Evolutionary conservation across 2,113 vertebrate genomes (phyloP), one percentile per base, ranked within the genome.

Genomic region (Guaruba guarouba): DNA sequence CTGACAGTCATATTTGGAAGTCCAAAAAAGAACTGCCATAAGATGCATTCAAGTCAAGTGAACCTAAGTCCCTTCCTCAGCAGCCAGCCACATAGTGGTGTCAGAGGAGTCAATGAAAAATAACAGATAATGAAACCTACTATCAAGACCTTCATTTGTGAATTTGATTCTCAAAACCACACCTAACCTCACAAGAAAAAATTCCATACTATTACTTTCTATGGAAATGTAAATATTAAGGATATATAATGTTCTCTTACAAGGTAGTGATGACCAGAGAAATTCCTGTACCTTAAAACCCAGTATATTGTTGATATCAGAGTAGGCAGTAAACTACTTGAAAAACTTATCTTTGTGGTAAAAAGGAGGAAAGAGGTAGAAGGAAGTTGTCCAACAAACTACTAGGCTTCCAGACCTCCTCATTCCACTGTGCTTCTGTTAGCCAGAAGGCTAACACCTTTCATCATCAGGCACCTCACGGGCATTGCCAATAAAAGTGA

Each of bases 401-500:
- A 44, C 54, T 23, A 22, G 25, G 76, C 13, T 84, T 37, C 64
- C 55, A 89, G 41, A 59, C 4, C 61, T 43, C 28, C 57, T 59
- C 37, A 48, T 44, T 23, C 41, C 61, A 55, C 15, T 35, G 37
- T 9, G 18, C 18, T 17, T 37, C 23, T 10, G 9, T 22, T 31
- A 46, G 17, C 31, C 75, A 81, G 20, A 67, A 70, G 28, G 55
- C 12, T n/a, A n/a, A 57, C 55, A 22, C 13, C 55, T 57, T 57
- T n/a, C 20, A n/a, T 37, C 44, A 48, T 11, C 43, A 48, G 46
- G 29, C 19, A 46, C 33, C 12, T 33, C 62, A 24, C 22, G 28
- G n/a, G 11, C 1, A 0, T 15, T 5, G 1, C 35, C 1, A 1
- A 39, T 2, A 22, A 2, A 71, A 71, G 17, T 1, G 1, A 73